Percentiles rank a stretch among this genome's conserved stretches.
phyloP scores from a whole-genome alignment of 2,888 invertebrate species.

The Noctua fimbriata region DNA sequence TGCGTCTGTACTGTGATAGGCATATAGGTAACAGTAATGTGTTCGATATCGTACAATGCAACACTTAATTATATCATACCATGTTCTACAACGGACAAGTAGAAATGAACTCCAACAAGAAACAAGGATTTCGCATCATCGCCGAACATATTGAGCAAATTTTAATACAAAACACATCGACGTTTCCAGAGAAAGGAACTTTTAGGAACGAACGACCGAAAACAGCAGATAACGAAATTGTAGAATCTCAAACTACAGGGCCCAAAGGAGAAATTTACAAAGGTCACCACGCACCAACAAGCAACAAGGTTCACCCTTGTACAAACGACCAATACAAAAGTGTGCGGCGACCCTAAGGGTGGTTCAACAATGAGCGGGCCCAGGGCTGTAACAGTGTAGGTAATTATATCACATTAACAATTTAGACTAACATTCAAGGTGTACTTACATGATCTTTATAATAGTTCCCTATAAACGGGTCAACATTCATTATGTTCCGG shows the following conservation, averaged over 20 bases:
- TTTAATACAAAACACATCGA: constrained; percentile 84
- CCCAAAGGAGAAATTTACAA: constrained; percentile 59
- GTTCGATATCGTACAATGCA: constrained; percentile 66
- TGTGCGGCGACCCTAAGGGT: constrained; percentile 57
- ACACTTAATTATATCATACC: constrained; percentile 64
- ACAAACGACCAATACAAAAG: constrained; percentile 44
- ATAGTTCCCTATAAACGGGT: constrained; percentile 83
- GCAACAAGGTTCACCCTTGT: constrained; percentile 43
- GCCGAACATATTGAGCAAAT: constrained; percentile 87
- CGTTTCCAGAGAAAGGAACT: constrained; percentile 80
- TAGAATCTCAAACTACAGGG: constrained; percentile 80
- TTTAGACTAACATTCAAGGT: constrained; percentile 84
- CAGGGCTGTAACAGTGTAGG: constrained; percentile 83
- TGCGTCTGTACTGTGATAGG: constrained; percentile 73
- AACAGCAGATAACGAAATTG: constrained; percentile 79
- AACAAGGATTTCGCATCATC: constrained; percentile 75
- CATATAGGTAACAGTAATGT: constrained; percentile 77
- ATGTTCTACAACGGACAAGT: constrained; percentile 63
- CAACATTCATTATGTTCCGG: constrained; percentile 86
- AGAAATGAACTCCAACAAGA: constrained; percentile 70
- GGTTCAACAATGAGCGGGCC: constrained; percentile 71
- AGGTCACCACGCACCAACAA: constrained; percentile 58
- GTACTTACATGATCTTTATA: constrained; percentile 80
- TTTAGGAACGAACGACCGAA: constrained; percentile 87
- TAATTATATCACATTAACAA: constrained; percentile 85